These are phyloP conservation scores for Meles meles DNA, from an alignment of 2,113 vertebrate species.

Conservation along the genomic window DNA sequence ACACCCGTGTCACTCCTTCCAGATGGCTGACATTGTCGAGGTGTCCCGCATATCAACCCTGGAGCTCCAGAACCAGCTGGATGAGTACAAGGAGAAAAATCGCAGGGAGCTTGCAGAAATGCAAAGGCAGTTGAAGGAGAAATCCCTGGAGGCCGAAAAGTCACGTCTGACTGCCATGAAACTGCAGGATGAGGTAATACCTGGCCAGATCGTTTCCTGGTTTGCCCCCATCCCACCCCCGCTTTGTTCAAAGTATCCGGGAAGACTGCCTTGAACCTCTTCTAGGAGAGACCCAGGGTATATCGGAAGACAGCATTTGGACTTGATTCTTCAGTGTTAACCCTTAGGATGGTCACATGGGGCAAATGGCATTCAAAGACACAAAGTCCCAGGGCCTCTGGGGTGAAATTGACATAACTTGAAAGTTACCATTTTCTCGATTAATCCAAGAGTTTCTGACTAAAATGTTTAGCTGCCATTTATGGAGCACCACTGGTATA, in stretches of 20 bases:
- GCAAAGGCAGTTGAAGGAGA: conserved; percentile 91
- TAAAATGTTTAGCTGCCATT: neutral
- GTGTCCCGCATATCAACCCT: conserved; percentile 87
- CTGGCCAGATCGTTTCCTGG: neutral
- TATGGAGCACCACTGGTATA: neutral
- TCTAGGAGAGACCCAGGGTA: neutral
- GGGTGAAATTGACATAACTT: neutral
- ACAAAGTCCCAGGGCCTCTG: neutral
- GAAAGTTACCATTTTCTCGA: neutral
- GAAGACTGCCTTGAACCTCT: neutral
- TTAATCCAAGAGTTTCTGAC: neutral
- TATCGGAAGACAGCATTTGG: neutral
- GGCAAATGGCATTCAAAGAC: neutral
- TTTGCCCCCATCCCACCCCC: too few relatives aligned
- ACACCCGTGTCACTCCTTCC: neutral
- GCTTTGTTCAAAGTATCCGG: fast-evolving
- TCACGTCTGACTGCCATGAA: conserved; percentile 80
- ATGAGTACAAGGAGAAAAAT: conserved; percentile 94
- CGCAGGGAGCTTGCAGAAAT: conserved; percentile 88
- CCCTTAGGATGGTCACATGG: neutral
- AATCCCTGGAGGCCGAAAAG: conserved; percentile 90
- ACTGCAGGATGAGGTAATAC: conserved; percentile 92
- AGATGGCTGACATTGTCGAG: conserved; percentile 93
- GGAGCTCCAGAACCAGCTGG: conserved; percentile 94
- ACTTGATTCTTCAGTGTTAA: neutral